Conservation (phyloP, 2,113 vertebrate genomes). For the Apeltes quadracus region DNA sequence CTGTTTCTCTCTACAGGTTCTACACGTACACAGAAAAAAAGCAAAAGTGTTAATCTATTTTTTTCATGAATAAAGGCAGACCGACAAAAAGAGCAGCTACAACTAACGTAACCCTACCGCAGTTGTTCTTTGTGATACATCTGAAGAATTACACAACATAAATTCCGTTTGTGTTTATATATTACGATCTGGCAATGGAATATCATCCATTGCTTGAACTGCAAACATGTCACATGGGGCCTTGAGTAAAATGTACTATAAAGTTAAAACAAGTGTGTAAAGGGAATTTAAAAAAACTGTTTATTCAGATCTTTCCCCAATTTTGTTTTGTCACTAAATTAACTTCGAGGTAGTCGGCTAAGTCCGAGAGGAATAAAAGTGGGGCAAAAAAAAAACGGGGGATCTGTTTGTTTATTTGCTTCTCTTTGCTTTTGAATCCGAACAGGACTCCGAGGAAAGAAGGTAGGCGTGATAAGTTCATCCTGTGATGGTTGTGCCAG, state of each 20-base stretch:
- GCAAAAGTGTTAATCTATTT: background rate
- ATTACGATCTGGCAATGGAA: background rate
- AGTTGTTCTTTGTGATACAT: background rate
- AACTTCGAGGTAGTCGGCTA: conserved; percentile 12
- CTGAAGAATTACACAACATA: background rate
- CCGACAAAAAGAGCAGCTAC: background rate
- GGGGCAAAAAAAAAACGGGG: background rate
- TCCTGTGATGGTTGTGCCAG: conserved; percentile 38
- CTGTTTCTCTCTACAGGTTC: background rate
- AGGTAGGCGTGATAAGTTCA: conserved; percentile 56
- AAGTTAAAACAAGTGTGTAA: background rate
- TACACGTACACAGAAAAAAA: background rate
- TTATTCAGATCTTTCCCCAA: background rate
- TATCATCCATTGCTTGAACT: background rate
- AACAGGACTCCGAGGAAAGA: conserved; percentile 44
- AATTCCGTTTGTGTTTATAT: no score
- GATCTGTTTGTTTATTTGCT: conserved; percentile 30
- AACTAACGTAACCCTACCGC: background rate
- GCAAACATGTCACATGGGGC: background rate
- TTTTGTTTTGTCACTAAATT: conserved; percentile 9
- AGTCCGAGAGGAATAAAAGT: background rate
- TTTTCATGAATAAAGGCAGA: background rate
- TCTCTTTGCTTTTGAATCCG: conserved; percentile 35
- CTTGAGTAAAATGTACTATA: background rate
- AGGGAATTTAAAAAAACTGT: background rate